These are phyloP conservation scores for Lamellibrachia columna DNA, from an alignment of 2,888 invertebrate genomes.

Conservation along the genomic window DNA sequence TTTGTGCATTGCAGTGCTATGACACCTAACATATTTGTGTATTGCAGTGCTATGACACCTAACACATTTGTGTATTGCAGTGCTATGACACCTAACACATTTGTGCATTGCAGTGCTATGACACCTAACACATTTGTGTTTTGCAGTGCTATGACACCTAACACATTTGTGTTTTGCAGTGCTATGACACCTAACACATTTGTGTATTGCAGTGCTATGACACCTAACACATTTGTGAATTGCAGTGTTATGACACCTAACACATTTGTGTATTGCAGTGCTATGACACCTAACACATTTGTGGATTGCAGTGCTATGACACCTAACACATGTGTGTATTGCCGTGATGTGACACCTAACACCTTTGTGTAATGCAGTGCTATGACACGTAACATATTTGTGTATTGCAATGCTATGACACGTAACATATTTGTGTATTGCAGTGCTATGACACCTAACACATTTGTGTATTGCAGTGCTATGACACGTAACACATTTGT, in stretches of 20 bases:
- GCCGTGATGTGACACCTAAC: too few species aligned
- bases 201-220: not conserved
- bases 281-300: not conserved
- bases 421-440: not conserved
- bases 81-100: not conserved
- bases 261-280: not conserved
- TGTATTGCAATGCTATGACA: constrained; percentile 41
- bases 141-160: not conserved
- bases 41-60: not conserved
- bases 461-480: not conserved
- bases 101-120: too few species aligned
- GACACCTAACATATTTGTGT: not conserved
- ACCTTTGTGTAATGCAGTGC: not conserved
- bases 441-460: not conserved
- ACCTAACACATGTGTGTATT: too few species aligned
- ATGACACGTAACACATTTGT: not conserved
- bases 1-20: not conserved
- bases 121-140: not conserved
- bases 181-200: not conserved
- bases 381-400: not conserved
- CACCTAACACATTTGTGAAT: not conserved
- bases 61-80: not conserved
- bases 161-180: constrained; percentile 41
- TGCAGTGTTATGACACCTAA: not conserved
- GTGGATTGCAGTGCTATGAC: not conserved